Evolutionary conservation across 1,140 invertebrate species (phyloP), one percentile per base, ranked within the genome.

Genomic region (Condylostylus longicornis): DNA sequence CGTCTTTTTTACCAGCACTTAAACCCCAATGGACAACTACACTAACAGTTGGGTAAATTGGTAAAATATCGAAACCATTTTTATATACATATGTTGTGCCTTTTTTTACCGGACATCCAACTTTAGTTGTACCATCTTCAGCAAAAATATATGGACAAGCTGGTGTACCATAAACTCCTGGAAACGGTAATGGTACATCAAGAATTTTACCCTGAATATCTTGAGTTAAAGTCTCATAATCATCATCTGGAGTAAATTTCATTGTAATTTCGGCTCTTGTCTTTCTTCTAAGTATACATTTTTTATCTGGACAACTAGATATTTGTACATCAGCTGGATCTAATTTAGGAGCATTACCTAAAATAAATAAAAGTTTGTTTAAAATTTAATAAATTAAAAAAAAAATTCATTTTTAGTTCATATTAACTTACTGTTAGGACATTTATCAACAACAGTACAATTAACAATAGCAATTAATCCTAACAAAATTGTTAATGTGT

Each of bases 121-220:
- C 69, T 49, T 72, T 67, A 3, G 52, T 69, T 46, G 44, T 64
- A 6, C 66, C 73, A 43, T 71, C 51, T 28, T 55, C 44, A 37
- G 65, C 55, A 44, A 60, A 77, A 20, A 83, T 62, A 40, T 74
- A 71, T 28, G 65, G 57, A 46, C 80, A 83, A 3, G 79, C 73
- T 25, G 68, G 64, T 4, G 64, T 68, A n/a, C 74, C 74, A 45
- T 83, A 77, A 2, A 82, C 77, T 19, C 81, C 80, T 6, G 81
- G 57, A 50, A 82, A 83, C 0, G 81, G 80, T 35, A 85, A 49
- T 0, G 68, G 59, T 4, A 82, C 49, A 1, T 69, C 69, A 5
- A 68, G 45, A 12, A 82, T 63, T 1, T 65, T 56, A 0, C 76
- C 79, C 39, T 53, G 52, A 2, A 82, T 78, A 5, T 61, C 53